Evolutionary conservation across 2,888 invertebrate species (phyloP).

Genomic region (Steinernema hermaphroditum): DNA sequence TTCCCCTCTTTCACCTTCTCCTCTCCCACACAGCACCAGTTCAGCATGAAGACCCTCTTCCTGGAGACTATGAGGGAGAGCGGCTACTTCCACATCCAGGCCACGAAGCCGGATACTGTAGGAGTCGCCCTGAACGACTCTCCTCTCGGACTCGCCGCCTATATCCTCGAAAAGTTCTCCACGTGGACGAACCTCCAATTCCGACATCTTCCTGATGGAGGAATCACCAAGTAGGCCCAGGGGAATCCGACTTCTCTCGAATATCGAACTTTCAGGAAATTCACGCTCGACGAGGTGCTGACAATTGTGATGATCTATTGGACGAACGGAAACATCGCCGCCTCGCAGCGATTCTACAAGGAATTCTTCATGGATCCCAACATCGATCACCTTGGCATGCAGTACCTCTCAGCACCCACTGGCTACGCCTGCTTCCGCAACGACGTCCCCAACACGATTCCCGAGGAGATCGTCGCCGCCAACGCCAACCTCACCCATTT

Average conservation of each 20-base stretch:
- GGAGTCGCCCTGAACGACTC: constrained; percentile 77
- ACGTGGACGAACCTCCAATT: constrained; percentile 73
- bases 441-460: constrained; percentile 74
- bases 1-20: constrained; percentile 42
- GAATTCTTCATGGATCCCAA: constrained; percentile 69
- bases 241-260: no score
- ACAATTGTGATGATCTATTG: constrained; percentile 84
- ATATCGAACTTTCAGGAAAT: constrained; percentile 71
- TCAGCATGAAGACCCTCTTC: constrained; percentile 33
- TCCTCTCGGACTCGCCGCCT: constrained; percentile 84
- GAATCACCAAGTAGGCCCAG: constrained; percentile 70
- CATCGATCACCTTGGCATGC: constrained; percentile 38
- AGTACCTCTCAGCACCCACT: constrained; percentile 73
- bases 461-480: constrained; percentile 71
- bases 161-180: constrained; percentile 85
- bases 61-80: constrained; percentile 63
- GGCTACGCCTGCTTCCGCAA: constrained; percentile 78
- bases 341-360: constrained; percentile 77
- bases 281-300: constrained; percentile 75
- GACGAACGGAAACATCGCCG: constrained; percentile 75
- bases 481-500: constrained; percentile 77
- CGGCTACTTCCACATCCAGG: constrained; percentile 77
- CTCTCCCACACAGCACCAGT: constrained; percentile 32
- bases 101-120: constrained; percentile 85
- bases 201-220: constrained; percentile 73